Evolutionary conservation across 2,888 invertebrate genomes (phyloP), one percentile per base, ranked within the genome.

Genomic region (Branchipolynoe longqiensis): DNA sequence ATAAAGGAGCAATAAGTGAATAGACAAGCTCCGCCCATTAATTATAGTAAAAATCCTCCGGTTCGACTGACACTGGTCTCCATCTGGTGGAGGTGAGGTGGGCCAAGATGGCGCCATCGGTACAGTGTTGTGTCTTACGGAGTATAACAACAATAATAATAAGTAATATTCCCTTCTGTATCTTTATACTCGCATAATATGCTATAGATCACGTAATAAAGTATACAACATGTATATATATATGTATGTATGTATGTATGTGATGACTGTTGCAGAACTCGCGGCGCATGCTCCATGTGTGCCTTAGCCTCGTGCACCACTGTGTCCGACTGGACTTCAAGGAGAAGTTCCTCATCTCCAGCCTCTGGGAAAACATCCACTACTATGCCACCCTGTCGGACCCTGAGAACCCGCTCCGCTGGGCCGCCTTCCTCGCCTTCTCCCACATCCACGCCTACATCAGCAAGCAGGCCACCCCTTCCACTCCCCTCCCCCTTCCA

Each of bases 371-470:
- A n/a, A 64, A 69, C 36, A 69, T 84, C 22, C 62, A 40, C 54
- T 69, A 22, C 64, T 84, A 84, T 31, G 84, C 84, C 2, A 84
- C 84, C 41, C 64, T 62, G 31, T 54, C 41, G 6, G 59, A 59
- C 41, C 64, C 84, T 18, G 84, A 84, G 36, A 62, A 59, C 48
- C 84, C 84, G 6, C 69, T 84, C 31, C 64, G 69, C 18, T 84
- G 84, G 84, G 84, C 84, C 18, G 84, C 84, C 22, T 84, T 84
- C 54, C 73, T 84, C 48, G 84, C 84, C 31, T 84, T 64, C 69
- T 84, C 84, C 36, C 84, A 84, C 54, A 84, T 84, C 31, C 73
- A 84, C 33, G 40, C 59, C 31, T 84, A 69, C 28, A 54, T 84
- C 31, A 48, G 8, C 28, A 69, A 84, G 22, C 69, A 62, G 31